A percentile compares a stretch with the other conserved stretches of the same genome.
Evolutionary conservation across 2,113 vertebrate genomes (phyloP).

Genomic region (Jacana jacana): DNA sequence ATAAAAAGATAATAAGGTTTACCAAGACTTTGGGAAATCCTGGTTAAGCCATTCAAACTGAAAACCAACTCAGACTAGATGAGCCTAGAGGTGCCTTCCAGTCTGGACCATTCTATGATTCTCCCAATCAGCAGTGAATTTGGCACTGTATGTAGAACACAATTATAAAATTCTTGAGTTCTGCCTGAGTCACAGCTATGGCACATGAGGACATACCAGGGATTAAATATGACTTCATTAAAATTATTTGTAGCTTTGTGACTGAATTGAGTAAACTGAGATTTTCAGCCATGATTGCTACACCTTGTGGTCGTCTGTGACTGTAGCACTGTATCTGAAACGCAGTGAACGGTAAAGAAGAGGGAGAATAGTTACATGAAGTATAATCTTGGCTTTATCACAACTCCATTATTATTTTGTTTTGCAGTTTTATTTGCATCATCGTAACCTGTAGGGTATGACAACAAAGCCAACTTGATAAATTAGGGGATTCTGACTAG

Average conservation of each 20-base stretch:
- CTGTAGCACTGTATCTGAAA: rapidly evolving
- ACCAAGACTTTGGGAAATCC: neutral
- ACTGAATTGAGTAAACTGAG: neutral
- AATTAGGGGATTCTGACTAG: neutral
- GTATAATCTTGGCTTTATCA: neutral
- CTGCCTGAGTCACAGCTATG: too few species aligned
- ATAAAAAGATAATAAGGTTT: neutral
- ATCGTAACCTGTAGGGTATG: neutral
- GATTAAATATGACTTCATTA: neutral
- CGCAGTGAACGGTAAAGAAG: rapidly evolving
- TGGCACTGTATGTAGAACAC: rapidly evolving
- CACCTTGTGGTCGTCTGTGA: rapidly evolving
- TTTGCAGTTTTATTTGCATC: neutral
- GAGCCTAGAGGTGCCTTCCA: too few species aligned
- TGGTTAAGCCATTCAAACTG: neutral
- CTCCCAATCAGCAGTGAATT: neutral
- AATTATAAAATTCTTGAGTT: neutral
- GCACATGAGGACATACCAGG: neutral
- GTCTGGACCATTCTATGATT: too few species aligned
- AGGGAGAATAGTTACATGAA: neutral
- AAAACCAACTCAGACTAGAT: neutral
- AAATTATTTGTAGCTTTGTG: neutral
- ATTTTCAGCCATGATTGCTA: neutral
- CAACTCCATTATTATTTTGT: neutral
- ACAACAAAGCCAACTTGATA: neutral